Evolutionary conservation across 2,113 vertebrate genomes (phyloP), one percentile per base, ranked within the genome.

Genomic region (Dasyornis broadbenti): DNA sequence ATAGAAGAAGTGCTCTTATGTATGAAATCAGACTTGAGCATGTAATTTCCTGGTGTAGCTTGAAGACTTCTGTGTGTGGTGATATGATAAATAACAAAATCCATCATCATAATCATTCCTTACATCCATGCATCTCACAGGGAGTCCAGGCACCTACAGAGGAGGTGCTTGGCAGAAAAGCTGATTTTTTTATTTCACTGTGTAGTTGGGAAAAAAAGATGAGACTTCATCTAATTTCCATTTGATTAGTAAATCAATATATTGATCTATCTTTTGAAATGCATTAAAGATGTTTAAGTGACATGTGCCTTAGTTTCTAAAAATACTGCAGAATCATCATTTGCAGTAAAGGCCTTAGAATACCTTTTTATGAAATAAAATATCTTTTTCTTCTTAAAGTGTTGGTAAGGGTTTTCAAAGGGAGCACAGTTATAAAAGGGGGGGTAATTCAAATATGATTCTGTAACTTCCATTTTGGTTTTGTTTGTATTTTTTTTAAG

Each of bases 1-100:
- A 27, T 72, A 27, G 53, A 68, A 61, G 70, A 92, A 56, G 3
- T 0, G 0, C 26, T 59, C 14, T 40, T 59, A 7, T 3, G 0
- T 65, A 39, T 85, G 42, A 91, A 86, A 76, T 91, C 40, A 79
- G 53, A 44, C 44, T 73, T 44, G 40, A 71, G 61, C 53, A 3
- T 49, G 40, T 60, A n/a, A 44, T 4, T 39, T 61, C 17, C 75
- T 90, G 68, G 47, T 72, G 73, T 68, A 65, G 30, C 57, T 68
- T 75, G 44, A n/a, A 47, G 72, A 87, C 26, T 57, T 70, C 49
- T 95, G 77, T 37, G 15, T 84, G 65, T 81, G 56, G 27, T 64
- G 31, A 10, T 68, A 11, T 1, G 52, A 52, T 59, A 72, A 79
- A 52, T 63, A 86, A 39, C 2, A 5, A 63, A 78, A 45, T n/a